These are phyloP conservation scores for Rattus norvegicus DNA, from an alignment of 2,113 vertebrate genomes.

Conservation along the genomic window GRCr8 NC_086027.1:114260501-114261000, in stretches of 20 bases:
- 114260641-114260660: neutral
- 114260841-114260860: neutral
- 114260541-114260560: slow-evolving; percentile 48
- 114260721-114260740: neutral
- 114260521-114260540: neutral
- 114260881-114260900: neutral
- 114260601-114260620: neutral
- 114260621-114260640: neutral
- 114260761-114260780: neutral
- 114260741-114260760: neutral
- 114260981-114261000: neutral
- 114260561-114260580: slow-evolving; percentile 36
- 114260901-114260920: neutral
- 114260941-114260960: neutral
- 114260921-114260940: neutral
- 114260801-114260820: neutral
- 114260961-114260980: neutral
- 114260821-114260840: neutral
- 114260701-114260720: neutral
- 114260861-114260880: neutral
- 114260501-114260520: neutral
- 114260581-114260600: slow-evolving; percentile 54
- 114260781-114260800: neutral
- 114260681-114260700: neutral
- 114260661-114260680: neutral